Base-by-base conservation (phyloP, 2,888 invertebrate species). In the Acleris holmiana region DNA sequence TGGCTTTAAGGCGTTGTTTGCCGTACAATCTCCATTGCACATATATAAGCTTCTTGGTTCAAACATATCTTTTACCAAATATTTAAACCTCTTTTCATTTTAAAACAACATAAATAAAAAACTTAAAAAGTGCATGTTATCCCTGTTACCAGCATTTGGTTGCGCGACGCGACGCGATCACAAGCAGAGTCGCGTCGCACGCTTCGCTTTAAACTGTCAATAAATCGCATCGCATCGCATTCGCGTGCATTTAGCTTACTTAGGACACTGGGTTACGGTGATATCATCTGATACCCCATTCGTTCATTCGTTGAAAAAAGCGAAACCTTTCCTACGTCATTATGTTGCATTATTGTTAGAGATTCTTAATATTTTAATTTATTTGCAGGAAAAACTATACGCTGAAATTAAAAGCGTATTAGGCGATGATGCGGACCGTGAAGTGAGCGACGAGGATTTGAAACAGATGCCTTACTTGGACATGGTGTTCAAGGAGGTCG, bases 391-490 rank as follows among this genome's bases (percentile, higher is more conserved):
- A 35, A 87, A 80, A 63, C 75, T 89, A 0, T 86, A 86, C 64
- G 62, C 69, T 2, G 91, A 91, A 76, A 86, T 91, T 53, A 72
- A 59, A 15, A 69, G 67, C 0, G 80, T 88, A 0, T 70, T 88
- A 2, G 86, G 85, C 0, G 76, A 81, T 2, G 67, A 76, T 2
- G 35, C 13, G 35, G 82, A 84, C 35, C 71, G 79, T 40, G 67
- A 74, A 10, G 73, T 89, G 4, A 80, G 80, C 0, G 82, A 84
- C 7, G 79, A 84, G 1, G 86, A 89, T 60, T 58, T 91, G 0
- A 88, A 80, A 56, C 73, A 66, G 17, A 89, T 91, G 91, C 80
- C 84, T 0, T 90, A 90, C 62, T 67, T 91, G 6, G 91, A 91
- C 2, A 86, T 88, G 87, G 84, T 80, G 4, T 88, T 88, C 67